phyloP scores from a whole-genome alignment of 2,113 vertebrate genomes.

The Sinocyclocheilus anshuiensis region DNA sequence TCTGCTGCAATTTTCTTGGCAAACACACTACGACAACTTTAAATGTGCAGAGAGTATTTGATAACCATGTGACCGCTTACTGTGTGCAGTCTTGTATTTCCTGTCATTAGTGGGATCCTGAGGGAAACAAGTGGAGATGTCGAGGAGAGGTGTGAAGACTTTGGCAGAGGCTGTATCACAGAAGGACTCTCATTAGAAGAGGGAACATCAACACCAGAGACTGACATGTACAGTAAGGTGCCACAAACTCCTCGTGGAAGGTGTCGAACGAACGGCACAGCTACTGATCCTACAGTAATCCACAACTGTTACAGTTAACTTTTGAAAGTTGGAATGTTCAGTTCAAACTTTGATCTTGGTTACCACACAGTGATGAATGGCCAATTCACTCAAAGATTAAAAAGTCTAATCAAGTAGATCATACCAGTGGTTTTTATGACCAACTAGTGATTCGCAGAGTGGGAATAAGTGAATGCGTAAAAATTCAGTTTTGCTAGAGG shows the following conservation, averaged over 20 bases:
- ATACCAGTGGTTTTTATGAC: background rate
- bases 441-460: background rate
- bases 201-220: constrained; percentile 40
- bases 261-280: constrained; percentile 33
- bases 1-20: constrained; percentile 27
- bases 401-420: background rate
- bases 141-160: constrained; percentile 36
- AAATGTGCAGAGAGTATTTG: constrained; percentile 30
- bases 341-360: background rate
- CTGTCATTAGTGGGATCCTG: constrained; percentile 24
- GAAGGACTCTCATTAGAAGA: constrained; percentile 47
- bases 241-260: constrained; percentile 32
- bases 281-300: constrained; percentile 11
- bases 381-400: background rate
- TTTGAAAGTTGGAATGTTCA: background rate
- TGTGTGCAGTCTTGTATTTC: constrained; percentile 31
- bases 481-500: background rate
- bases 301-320: background rate
- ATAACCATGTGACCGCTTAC: background rate
- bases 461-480: background rate
- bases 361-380: background rate
- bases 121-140: constrained; percentile 36
- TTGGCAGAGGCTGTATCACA: constrained; percentile 48
- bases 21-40: constrained; percentile 7
- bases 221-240: constrained; percentile 42